These are phyloP conservation scores for Drosophila watanabei DNA, from an alignment of 1,140 invertebrate species.

Conservation along the genomic window DNA sequence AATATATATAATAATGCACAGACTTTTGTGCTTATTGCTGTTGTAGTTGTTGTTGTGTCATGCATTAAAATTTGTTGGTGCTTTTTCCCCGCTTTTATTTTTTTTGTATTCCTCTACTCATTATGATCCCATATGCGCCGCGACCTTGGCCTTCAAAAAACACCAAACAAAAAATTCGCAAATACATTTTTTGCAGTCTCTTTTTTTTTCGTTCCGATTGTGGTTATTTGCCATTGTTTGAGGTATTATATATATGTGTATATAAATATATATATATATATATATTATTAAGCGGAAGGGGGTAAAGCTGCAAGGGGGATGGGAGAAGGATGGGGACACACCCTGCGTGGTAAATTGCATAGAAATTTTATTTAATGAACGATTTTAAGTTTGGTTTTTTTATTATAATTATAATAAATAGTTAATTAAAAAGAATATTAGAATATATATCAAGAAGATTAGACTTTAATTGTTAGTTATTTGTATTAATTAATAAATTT, in stretches of 20 bases:
- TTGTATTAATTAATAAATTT: too few relatives aligned
- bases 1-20: conserved; percentile 25
- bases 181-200: conserved; percentile 41
- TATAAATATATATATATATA: not conserved
- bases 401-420: too few relatives aligned
- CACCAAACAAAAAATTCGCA: conserved; percentile 38
- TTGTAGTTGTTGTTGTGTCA: conserved; percentile 24
- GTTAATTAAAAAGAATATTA: too few relatives aligned
- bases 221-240: conserved; percentile 38
- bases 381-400: not conserved
- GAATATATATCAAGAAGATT: too few relatives aligned
- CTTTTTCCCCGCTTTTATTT: conserved; percentile 12
- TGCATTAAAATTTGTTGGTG: conserved; percentile 47
- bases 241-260: not conserved
- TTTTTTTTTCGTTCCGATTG: conserved; percentile 24
- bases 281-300: not conserved
- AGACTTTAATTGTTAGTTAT: too few relatives aligned
- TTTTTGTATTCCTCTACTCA: conserved; percentile 21
- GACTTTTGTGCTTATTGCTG: conserved; percentile 17
- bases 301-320: not conserved
- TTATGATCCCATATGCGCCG: conserved; percentile 55
- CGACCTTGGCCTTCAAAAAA: conserved; percentile 59
- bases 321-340: not conserved
- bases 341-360: conserved; percentile 19
- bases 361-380: conserved; percentile 6